Conservation (phyloP, 2,888 invertebrate genomes). For the Polydrusus tereticollis region DNA sequence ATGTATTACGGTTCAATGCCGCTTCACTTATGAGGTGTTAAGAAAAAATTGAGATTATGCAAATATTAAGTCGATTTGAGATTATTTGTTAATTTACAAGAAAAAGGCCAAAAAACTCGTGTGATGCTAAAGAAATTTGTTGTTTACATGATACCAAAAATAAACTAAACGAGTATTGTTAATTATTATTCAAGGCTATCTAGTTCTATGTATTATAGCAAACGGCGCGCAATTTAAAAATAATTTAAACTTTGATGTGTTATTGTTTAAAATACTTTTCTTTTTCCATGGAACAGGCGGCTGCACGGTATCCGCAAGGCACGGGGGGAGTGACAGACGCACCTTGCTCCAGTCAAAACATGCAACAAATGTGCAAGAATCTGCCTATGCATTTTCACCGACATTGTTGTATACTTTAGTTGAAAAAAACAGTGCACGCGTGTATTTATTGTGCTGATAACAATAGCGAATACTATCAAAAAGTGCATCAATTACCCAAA, state of each 20-base stretch:
- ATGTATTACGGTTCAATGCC: too few species aligned
- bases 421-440: neutral
- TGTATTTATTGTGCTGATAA: conserved; percentile 3
- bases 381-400: neutral
- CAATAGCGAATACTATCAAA: conserved; percentile 7
- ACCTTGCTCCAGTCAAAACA: neutral
- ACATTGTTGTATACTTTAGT: conserved; percentile 29
- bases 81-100: too few species aligned
- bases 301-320: conserved; percentile 5
- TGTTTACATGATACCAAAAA: too few species aligned
- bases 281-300: neutral
- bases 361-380: conserved; percentile 16
- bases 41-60: too few species aligned
- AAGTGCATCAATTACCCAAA: neutral
- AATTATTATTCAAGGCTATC: too few species aligned
- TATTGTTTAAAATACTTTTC: neutral
- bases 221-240: too few species aligned
- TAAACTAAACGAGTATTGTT: too few species aligned
- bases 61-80: too few species aligned
- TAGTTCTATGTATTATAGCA: too few species aligned
- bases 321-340: neutral
- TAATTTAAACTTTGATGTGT: neutral
- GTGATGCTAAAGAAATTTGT: too few species aligned
- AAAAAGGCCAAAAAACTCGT: too few species aligned
- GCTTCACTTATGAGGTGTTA: too few species aligned